Percentiles rank a stretch among this genome's conserved stretches.
Conservation (phyloP, 1,140 invertebrate species). For the Drosophila malerkotliana region DNA sequence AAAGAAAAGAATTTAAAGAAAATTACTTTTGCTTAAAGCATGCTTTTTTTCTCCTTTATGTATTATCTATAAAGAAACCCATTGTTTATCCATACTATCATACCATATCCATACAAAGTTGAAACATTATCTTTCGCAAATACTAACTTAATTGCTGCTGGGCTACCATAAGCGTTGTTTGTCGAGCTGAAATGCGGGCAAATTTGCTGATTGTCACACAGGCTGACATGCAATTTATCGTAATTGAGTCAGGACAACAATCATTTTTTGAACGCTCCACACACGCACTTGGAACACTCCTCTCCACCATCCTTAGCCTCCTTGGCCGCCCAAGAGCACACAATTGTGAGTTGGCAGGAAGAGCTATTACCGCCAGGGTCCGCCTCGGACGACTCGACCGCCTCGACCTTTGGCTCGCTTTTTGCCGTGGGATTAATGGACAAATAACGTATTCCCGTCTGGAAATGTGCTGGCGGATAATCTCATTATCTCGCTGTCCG, state of each 20-base stretch:
- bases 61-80: slow-evolving; percentile 14
- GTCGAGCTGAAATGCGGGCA: slow-evolving; percentile 44
- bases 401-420: slow-evolving; percentile 2
- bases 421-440: slow-evolving; percentile 46
- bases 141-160: slow-evolving; percentile 48
- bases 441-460: slow-evolving; percentile 46
- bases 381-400: slow-evolving; percentile 1
- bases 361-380: slow-evolving; percentile 37
- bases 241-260: slow-evolving; percentile 48
- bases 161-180: slow-evolving; percentile 36
- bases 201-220: slow-evolving; percentile 48
- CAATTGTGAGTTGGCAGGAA: slow-evolving; percentile 31
- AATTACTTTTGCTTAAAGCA: no score
- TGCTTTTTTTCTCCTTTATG: background rate
- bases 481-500: slow-evolving; percentile 42
- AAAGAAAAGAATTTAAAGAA: background rate
- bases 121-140: slow-evolving; percentile 49
- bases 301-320: background rate
- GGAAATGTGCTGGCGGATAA: slow-evolving; percentile 49
- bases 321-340: background rate
- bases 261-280: slow-evolving; percentile 46
- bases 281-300: slow-evolving; percentile 27
- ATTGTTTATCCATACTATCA: slow-evolving; percentile 32
- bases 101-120: slow-evolving; percentile 6
- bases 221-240: slow-evolving; percentile 51